Evolutionary conservation across 1,140 invertebrate species (phyloP).

Genomic region (Cryptotermes secundus): DNA sequence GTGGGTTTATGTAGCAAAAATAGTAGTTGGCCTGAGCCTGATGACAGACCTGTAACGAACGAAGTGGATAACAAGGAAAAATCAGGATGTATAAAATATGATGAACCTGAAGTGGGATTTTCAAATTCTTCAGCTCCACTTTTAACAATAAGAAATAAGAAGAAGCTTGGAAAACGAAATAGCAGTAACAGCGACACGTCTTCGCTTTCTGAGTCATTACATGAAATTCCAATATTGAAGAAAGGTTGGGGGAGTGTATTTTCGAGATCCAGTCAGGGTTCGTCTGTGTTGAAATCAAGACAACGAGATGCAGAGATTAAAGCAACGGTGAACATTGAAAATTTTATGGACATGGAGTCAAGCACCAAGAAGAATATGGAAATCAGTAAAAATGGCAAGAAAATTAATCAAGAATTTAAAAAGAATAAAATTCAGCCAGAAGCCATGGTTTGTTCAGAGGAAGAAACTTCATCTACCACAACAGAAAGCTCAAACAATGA

Average conservation of each 20-base stretch:
- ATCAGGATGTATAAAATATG: neutral
- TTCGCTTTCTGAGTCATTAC: neutral
- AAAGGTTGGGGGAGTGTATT: slow-evolving; percentile 33
- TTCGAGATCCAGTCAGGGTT: slow-evolving; percentile 23
- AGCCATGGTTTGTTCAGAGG: slow-evolving; percentile 53
- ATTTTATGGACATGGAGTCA: neutral
- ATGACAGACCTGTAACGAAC: neutral
- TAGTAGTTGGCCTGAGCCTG: neutral
- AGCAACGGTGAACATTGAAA: neutral
- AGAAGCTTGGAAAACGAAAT: slow-evolving; percentile 34
- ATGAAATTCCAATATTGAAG: slow-evolving; percentile 19
- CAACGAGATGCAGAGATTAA: neutral
- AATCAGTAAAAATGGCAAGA: neutral
- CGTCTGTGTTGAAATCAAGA: neutral
- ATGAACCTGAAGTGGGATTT: slow-evolving; percentile 29
- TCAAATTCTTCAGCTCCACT: slow-evolving; percentile 25
- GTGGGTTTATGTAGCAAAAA: neutral
- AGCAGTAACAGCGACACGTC: slow-evolving; percentile 31
- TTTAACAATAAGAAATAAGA: slow-evolving; percentile 32
- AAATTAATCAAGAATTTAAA: slow-evolving; percentile 29
- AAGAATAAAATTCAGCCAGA: slow-evolving; percentile 37
- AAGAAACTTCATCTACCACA: slow-evolving; percentile 71
- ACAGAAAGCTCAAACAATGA: slow-evolving; percentile 68
- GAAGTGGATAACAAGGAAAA: slow-evolving; percentile 28
- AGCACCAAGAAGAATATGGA: neutral